Percentiles rank a stretch among this genome's conserved stretches.
Conservation (phyloP, 1,140 invertebrate genomes). For the Mactra quadrangularis region DNA sequence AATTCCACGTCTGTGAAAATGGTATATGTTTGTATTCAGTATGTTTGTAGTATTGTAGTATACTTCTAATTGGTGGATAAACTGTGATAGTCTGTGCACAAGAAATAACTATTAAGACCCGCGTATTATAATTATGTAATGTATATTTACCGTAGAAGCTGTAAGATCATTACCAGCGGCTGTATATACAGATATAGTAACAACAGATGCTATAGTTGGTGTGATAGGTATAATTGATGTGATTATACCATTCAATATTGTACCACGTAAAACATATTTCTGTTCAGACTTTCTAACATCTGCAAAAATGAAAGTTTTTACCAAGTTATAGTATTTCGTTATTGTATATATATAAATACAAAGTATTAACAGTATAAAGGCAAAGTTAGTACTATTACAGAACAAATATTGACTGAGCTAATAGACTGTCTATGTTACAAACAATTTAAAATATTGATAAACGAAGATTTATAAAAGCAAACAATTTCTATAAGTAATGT, state of each 20-base stretch:
- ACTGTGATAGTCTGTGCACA: too few relatives aligned
- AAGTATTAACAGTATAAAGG: neutral
- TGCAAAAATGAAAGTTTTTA: constrained; percentile 50
- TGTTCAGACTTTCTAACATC: constrained; percentile 85
- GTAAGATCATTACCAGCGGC: constrained; percentile 85
- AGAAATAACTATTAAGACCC: too few relatives aligned
- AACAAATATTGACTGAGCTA: neutral
- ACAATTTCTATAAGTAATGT: too few relatives aligned
- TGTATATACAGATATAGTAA: constrained; percentile 87
- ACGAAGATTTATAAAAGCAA: too few relatives aligned
- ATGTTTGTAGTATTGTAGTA: too few relatives aligned
- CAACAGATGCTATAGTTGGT: constrained; percentile 87
- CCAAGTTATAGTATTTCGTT: neutral
- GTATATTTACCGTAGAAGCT: constrained; percentile 86
- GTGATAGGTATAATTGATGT: constrained; percentile 87
- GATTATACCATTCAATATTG: constrained; percentile 86
- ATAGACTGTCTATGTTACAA: too few relatives aligned
- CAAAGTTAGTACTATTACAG: neutral
- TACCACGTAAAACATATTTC: constrained; percentile 85
- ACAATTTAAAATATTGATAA: too few relatives aligned
- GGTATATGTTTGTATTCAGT: too few relatives aligned
- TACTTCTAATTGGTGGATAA: too few relatives aligned
- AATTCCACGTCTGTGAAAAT: too few relatives aligned
- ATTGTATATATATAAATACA: constrained; percentile 2
- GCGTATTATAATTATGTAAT: neutral